Conservation (phyloP, 2,888 invertebrate genomes). For the Gerris lacustris region DNA sequence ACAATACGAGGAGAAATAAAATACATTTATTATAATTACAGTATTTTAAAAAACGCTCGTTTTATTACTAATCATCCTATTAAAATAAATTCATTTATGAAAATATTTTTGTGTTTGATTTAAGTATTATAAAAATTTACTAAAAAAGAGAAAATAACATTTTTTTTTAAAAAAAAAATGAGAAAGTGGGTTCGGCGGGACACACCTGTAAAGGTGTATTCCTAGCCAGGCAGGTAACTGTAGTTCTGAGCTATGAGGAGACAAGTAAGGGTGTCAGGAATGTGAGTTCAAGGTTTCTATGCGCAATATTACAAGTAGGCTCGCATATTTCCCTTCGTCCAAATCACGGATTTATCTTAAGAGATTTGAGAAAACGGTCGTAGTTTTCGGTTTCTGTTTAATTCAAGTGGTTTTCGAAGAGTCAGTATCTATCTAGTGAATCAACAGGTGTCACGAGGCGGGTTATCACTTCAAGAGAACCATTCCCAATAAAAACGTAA, state of each 20-base stretch:
- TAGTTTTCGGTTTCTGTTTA: too few species aligned
- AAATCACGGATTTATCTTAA: too few species aligned
- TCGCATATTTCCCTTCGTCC: too few species aligned
- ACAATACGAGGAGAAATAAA: too few species aligned
- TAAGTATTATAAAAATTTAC: not conserved
- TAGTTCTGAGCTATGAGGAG: not conserved
- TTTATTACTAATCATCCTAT: not conserved
- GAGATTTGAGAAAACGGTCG: too few species aligned
- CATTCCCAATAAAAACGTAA: too few species aligned
- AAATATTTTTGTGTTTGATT: too few species aligned
- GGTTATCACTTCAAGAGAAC: too few species aligned
- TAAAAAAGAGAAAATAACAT: not conserved
- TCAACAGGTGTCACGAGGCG: too few species aligned
- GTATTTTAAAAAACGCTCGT: not conserved
- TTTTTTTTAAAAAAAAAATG: not conserved
- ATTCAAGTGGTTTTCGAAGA: too few species aligned
- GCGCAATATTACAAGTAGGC: not conserved
- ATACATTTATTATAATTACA: not conserved
- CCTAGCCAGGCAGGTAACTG: not conserved
- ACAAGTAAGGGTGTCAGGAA: not conserved
- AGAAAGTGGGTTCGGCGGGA: not conserved
- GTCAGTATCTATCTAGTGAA: too few species aligned
- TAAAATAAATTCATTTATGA: not conserved
- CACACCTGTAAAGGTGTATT: slow-evolving; percentile 1
- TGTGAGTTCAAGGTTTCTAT: slow-evolving; percentile 3